Conservation (phyloP, 2,113 vertebrate genomes). For the Dasypus novemcinctus region DNA sequence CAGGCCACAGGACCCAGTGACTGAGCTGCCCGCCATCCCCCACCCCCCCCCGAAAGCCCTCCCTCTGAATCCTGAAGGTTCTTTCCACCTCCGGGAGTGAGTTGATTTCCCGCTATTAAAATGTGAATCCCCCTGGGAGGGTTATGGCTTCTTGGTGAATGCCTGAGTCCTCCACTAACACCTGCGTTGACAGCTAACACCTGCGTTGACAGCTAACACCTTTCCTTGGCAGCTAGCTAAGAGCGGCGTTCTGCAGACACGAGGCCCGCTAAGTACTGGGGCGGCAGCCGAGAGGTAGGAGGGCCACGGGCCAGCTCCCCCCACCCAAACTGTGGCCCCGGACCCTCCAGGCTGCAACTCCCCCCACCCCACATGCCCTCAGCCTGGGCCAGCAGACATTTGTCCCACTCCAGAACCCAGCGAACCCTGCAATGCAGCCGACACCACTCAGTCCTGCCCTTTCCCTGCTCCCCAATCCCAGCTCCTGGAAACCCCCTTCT, state of each 20-base stretch:
- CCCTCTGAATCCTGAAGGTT: neutral
- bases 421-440: neutral
- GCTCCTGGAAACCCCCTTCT: neutral
- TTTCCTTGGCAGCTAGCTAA: slow-evolving; percentile 63
- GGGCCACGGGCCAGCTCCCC: neutral
- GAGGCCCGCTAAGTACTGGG: neutral
- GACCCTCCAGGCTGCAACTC: too few species aligned
- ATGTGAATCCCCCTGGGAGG: slow-evolving; percentile 68
- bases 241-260: slow-evolving; percentile 40
- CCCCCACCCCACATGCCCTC: neutral
- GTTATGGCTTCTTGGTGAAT: slow-evolving; percentile 71
- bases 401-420: neutral
- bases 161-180: slow-evolving; percentile 67
- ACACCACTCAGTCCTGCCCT: too few species aligned
- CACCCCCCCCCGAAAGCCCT: neutral
- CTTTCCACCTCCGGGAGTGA: slow-evolving; percentile 50
- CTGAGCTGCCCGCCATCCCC: neutral
- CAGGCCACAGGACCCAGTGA: neutral
- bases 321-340: neutral
- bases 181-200: slow-evolving; percentile 67
- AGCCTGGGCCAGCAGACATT: neutral
- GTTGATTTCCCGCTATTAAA: slow-evolving; percentile 59
- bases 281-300: neutral
- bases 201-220: slow-evolving; percentile 63
- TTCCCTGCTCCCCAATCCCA: neutral